Evolutionary conservation across 2,797 vertebrate species (phyloP), one percentile per base, ranked within the genome.

Genomic region (Acrossocheilus wenchowensis): DNA sequence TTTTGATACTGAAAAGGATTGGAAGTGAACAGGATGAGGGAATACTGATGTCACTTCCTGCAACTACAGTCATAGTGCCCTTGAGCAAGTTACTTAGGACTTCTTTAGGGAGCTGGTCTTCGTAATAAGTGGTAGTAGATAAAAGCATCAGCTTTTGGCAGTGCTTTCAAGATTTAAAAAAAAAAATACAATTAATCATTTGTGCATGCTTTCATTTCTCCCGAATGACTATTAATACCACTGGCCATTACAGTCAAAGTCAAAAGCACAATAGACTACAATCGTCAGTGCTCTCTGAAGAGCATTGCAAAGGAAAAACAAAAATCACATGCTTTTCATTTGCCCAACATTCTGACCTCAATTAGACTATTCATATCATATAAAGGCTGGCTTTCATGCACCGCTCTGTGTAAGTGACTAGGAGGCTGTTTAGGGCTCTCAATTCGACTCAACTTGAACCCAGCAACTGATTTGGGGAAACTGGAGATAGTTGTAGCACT

Each of bases 261-360:
- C 75, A 45, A 84, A 60, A 71, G 48, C 50, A 72, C 66, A 85
- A 79, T 85, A 60, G 50, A 57, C 17, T 23, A 79, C 30, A 80
- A 80, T 71, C 50, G 1, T 48, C 52, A 72, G 12, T 4, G 43
- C 39, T 71, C 64, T 85, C 8, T 30, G 52, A 43, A 71, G 23
- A 71, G 21, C 34, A 8, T 14, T 57, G 62, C 36, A 34, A 69
- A 79, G 71, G n/a, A 7, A 79, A 78, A 69, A 45, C 23, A 52
- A 69, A 69, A 71, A 45, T 57, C 83, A 34, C 83, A 78, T 78
- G 83, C 34, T 85, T 85, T 84, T 78, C 23, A 54, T 84, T 84
- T 68, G 45, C 34, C 83, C 45, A 50, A 26, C 45, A 57, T 54
- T 85, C 64, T 85, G 83, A 85, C 71, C 60, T 68, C 60, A 78